Evolutionary conservation across 2,113 vertebrate genomes (phyloP).

Genomic region (Aix galericulata): DNA sequence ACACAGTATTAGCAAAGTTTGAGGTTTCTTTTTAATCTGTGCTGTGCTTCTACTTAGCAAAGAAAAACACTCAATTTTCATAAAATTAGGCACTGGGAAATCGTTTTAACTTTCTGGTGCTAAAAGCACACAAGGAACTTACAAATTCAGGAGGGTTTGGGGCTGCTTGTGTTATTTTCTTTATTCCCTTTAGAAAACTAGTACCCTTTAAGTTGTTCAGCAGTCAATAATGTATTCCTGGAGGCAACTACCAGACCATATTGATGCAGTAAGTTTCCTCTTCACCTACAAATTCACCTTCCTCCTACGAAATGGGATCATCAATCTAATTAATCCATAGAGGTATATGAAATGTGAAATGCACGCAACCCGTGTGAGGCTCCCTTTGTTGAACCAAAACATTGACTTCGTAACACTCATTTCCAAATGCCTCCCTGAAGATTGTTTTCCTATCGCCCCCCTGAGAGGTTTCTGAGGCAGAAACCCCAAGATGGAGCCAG

Average conservation of each 20-base stretch:
- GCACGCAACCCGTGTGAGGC: accelerated
- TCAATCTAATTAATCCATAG: not conserved
- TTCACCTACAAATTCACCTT: not conserved
- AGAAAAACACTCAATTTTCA: not conserved
- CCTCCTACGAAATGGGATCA: not conserved
- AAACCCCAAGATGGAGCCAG: accelerated
- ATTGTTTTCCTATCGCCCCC: not conserved
- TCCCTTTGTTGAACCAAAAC: not conserved
- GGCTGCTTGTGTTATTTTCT: not conserved
- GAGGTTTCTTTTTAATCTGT: not conserved
- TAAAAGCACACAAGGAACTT: not conserved
- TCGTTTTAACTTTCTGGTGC: not conserved
- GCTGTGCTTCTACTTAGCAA: not conserved
- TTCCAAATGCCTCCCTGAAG: not conserved
- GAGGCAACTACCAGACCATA: not conserved
- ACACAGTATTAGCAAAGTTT: not conserved
- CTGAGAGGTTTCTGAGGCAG: accelerated
- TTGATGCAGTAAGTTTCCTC: not conserved
- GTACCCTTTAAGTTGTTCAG: not conserved
- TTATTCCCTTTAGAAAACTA: not conserved
- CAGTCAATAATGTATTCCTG: accelerated
- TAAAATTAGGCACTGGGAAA: not conserved
- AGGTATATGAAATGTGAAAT: not conserved
- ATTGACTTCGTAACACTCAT: not conserved
- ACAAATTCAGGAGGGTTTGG: too few relatives aligned